These are phyloP conservation scores for Chanos chanos DNA, from an alignment of 2,797 vertebrate genomes.

Conservation along the genomic window DNA sequence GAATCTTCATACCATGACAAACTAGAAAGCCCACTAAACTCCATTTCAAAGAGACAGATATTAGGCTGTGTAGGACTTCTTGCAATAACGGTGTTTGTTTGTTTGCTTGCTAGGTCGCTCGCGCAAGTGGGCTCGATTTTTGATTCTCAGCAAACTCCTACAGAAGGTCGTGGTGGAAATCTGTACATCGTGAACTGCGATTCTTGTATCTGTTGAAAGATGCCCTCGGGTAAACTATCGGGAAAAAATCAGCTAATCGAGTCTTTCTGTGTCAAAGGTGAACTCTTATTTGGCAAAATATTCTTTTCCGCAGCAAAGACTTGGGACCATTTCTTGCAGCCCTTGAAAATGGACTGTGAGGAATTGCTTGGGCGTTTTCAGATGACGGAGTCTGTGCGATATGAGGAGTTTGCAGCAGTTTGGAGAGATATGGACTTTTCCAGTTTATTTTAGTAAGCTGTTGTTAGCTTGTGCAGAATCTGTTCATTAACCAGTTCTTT, in stretches of 20 bases:
- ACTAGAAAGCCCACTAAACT: too few relatives aligned
- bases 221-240: neutral
- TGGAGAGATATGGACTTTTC: slow-evolving; percentile 78
- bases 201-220: neutral
- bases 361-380: slow-evolving; percentile 74
- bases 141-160: neutral
- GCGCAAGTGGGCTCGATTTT: neutral
- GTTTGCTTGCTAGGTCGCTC: neutral
- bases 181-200: too few relatives aligned
- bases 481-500: too few relatives aligned
- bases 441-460: slow-evolving; percentile 76
- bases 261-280: too few relatives aligned
- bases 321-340: slow-evolving; percentile 33
- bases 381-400: slow-evolving; percentile 72
- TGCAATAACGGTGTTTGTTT: too few relatives aligned
- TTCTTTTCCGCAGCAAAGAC: neutral
- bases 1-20: too few relatives aligned
- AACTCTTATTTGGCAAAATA: too few relatives aligned
- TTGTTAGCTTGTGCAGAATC: too few relatives aligned
- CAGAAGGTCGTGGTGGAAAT: too few relatives aligned
- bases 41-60: too few relatives aligned
- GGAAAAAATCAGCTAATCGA: too few relatives aligned
- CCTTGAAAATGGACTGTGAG: slow-evolving; percentile 71
- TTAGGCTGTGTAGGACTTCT: too few relatives aligned
- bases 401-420: slow-evolving; percentile 72